Percentiles rank a stretch among this genome's conserved stretches.
Evolutionary conservation across 2,888 invertebrate genomes (phyloP).

Genomic region (Dicranocentrus wangi): DNA sequence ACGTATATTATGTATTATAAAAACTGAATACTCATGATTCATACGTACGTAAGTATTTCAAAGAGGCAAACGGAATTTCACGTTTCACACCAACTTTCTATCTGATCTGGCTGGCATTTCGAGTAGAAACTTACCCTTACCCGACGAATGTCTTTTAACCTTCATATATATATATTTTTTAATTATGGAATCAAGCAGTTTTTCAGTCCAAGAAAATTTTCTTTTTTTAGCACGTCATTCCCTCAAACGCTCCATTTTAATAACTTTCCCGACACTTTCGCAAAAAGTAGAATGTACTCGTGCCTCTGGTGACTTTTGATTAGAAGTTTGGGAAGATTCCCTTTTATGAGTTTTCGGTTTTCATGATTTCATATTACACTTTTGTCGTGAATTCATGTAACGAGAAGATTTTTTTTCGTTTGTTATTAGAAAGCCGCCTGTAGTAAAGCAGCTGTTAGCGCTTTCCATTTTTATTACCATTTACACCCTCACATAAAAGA

Average conservation of each 20-base stretch:
- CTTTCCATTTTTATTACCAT: neutral
- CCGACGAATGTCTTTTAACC: no score
- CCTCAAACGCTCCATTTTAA: neutral
- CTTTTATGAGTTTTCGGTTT: slow-evolving; percentile 14
- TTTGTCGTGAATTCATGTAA: no score
- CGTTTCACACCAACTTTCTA: neutral
- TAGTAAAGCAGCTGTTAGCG: neutral
- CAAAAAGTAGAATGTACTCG: no score
- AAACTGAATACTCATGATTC: no score
- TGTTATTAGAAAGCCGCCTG: no score
- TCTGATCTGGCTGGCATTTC: slow-evolving; percentile 16
- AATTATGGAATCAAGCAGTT: neutral
- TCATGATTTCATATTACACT: slow-evolving; percentile 9
- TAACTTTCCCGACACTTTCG: neutral
- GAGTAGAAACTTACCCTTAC: no score
- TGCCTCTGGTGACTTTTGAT: neutral
- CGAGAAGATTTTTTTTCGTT: no score
- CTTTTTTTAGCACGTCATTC: no score
- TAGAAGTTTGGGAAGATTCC: neutral
- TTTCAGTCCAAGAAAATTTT: no score
- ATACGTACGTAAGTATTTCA: no score
- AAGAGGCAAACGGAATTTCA: no score
- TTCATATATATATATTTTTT: neutral
- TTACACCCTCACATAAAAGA: neutral
- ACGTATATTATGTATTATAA: no score